These are phyloP conservation scores for Tenthredo scrophulariae DNA, from an alignment of 2,888 invertebrate genomes.

Conservation along the genomic window DNA sequence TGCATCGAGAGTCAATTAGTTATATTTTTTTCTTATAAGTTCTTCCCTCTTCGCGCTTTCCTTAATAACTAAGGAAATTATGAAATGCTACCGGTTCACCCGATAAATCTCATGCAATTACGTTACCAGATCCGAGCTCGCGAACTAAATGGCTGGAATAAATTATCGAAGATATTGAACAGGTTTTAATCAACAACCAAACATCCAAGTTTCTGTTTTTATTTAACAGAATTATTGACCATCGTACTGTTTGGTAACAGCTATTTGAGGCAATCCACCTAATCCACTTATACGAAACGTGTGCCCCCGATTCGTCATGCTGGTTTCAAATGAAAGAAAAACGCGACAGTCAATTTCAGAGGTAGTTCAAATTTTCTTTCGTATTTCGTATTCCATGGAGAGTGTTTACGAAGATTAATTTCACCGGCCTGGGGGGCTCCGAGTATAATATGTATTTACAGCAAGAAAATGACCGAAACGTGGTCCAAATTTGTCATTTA, in stretches of 20 bases:
- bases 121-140: not conserved
- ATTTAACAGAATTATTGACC: not conserved
- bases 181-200: not conserved
- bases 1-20: not conserved
- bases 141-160: not conserved
- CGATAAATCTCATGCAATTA: not conserved
- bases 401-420: slow-evolving; percentile 10
- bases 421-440: not conserved
- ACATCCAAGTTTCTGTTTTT: not conserved
- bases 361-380: not conserved
- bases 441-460: no score
- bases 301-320: not conserved
- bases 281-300: not conserved
- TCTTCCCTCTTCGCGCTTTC: no score
- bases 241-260: not conserved
- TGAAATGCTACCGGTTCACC: not conserved
- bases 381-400: slow-evolving; percentile 39
- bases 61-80: not conserved
- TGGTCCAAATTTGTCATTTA: not conserved
- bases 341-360: not conserved
- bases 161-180: not conserved
- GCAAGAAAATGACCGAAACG: not conserved
- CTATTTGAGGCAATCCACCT: not conserved
- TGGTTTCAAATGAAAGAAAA: not conserved
- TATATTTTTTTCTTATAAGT: not conserved